Conservation (phyloP, 2,888 invertebrate species). For the Ernsta delagoae region DNA sequence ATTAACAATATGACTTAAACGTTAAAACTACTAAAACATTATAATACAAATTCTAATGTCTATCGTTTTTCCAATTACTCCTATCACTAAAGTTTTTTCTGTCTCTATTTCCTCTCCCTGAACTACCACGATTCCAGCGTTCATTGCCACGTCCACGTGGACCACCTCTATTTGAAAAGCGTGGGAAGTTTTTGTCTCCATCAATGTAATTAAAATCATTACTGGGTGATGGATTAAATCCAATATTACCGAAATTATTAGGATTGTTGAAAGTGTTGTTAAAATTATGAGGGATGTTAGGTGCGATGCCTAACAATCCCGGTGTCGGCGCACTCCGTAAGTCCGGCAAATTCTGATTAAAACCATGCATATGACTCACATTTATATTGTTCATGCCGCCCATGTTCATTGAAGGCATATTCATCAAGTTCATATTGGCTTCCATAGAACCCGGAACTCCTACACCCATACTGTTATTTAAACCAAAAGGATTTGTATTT, state of each 20-base stretch:
- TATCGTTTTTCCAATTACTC: conserved; percentile 81
- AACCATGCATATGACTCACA: conserved; percentile 71
- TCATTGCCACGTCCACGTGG: conserved; percentile 76
- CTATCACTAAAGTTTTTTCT: conserved; percentile 80
- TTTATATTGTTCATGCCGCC: conserved; percentile 68
- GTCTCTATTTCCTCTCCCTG: conserved; percentile 76
- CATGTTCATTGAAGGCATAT: conserved; percentile 75
- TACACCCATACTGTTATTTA: conserved; percentile 62
- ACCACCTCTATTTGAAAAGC: conserved; percentile 74
- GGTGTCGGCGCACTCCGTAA: conserved; percentile 80
- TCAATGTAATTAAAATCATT: conserved; percentile 77
- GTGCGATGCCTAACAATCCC: conserved; percentile 85
- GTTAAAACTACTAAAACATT: conserved; percentile 39
- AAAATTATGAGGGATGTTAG: conserved; percentile 81
- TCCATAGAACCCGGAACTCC: conserved; percentile 63
- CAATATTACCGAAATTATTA: conserved; percentile 75
- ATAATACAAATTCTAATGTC: conserved; percentile 67
- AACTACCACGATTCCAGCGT: conserved; percentile 76
- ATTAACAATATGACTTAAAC: conserved; percentile 37
- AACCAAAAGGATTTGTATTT: conserved; percentile 62
- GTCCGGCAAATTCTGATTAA: conserved; percentile 74
- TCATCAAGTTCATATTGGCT: conserved; percentile 70
- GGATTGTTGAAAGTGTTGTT: conserved; percentile 70
- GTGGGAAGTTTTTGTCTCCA: conserved; percentile 70
- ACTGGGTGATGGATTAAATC: conserved; percentile 69